Percentiles rank a stretch among this genome's conserved stretches.
Conservation (phyloP, 1,140 invertebrate genomes). For the Musca domestica region DNA sequence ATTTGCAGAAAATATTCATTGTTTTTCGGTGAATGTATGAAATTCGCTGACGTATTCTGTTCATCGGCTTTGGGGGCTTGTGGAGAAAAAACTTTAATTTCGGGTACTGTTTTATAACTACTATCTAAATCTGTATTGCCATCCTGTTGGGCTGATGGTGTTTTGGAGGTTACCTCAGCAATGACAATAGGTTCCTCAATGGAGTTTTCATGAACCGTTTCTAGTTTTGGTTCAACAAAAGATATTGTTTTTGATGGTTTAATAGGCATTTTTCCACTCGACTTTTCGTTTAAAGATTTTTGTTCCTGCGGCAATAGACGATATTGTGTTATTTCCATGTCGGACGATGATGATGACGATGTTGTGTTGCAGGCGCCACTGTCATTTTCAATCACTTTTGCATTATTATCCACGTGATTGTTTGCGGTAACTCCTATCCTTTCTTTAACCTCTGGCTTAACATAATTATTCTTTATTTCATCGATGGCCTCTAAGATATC, state of each 20-base stretch:
- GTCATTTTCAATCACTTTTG: slow-evolving; percentile 1
- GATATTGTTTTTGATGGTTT: slow-evolving; percentile 1
- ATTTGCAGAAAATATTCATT: slow-evolving; percentile 46
- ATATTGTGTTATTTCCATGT: slow-evolving; percentile 7
- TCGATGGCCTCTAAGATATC: slow-evolving; percentile 41
- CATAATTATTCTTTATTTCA: slow-evolving; percentile 38
- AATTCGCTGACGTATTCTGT: neutral
- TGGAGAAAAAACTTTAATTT: slow-evolving; percentile 13
- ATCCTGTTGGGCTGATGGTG: neutral
- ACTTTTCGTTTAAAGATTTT: neutral
- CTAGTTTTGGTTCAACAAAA: too few relatives aligned
- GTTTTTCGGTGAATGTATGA: slow-evolving; percentile 26
- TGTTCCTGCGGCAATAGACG: too few relatives aligned
- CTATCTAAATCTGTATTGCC: slow-evolving; percentile 29
- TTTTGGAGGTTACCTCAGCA: neutral
- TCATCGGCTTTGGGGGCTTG: neutral
- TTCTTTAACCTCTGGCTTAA: slow-evolving; percentile 27
- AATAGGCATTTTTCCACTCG: neutral
- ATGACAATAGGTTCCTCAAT: too few relatives aligned
- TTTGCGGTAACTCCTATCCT: neutral
- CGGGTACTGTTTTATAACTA: slow-evolving; percentile 40
- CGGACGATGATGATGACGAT: neutral
- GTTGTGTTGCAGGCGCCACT: neutral
- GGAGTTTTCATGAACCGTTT: too few relatives aligned
- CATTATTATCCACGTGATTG: neutral